These are phyloP conservation scores for Coenonympha arcania DNA, from an alignment of 2,888 invertebrate species.

Conservation along the genomic window DNA sequence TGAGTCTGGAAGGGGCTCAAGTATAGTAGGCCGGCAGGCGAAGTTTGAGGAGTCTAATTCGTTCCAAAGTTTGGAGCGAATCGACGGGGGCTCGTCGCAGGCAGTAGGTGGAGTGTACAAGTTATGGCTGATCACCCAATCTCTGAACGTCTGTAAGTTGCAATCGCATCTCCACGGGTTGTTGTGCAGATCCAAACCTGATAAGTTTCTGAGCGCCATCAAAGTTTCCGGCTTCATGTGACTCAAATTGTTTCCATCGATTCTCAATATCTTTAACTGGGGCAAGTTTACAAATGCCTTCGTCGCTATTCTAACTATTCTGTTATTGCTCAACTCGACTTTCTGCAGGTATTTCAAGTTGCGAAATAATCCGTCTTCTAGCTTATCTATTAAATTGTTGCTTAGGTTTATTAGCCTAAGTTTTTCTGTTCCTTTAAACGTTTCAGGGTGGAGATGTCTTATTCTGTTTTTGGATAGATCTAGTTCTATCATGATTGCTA, in stretches of 20 bases:
- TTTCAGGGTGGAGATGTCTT: constrained; percentile 77
- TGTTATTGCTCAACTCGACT: constrained; percentile 85
- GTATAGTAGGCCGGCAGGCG: constrained; percentile 86
- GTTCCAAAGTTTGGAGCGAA: constrained; percentile 83
- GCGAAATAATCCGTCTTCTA: constrained; percentile 83
- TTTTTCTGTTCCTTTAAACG: constrained; percentile 81
- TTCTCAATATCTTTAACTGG: constrained; percentile 78
- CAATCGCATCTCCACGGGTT: constrained; percentile 95
- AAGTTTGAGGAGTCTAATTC: constrained; percentile 82
- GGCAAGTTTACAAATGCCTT: constrained; percentile 81
- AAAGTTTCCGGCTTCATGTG: constrained; percentile 80
- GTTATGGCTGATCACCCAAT: constrained; percentile 82
- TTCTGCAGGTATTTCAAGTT: constrained; percentile 83
- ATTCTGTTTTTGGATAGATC: constrained; percentile 86
- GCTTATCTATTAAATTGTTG: constrained; percentile 81
- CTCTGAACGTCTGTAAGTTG: constrained; percentile 83
- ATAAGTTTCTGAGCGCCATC: constrained; percentile 78
- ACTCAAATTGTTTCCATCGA: constrained; percentile 85
- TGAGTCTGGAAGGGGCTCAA: constrained; percentile 75
- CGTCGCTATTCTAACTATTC: constrained; percentile 79
- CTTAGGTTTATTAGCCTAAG: constrained; percentile 83
- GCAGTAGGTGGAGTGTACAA: constrained; percentile 84
- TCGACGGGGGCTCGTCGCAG: constrained; percentile 79
- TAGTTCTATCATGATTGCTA: constrained; percentile 85
- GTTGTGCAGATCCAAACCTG: constrained; percentile 82